Percentiles rank a stretch among this genome's conserved stretches.
These are phyloP conservation scores for Thalassarche chlororhynchos DNA, from an alignment of 2,113 vertebrate genomes.

Conservation along the genomic window DNA sequence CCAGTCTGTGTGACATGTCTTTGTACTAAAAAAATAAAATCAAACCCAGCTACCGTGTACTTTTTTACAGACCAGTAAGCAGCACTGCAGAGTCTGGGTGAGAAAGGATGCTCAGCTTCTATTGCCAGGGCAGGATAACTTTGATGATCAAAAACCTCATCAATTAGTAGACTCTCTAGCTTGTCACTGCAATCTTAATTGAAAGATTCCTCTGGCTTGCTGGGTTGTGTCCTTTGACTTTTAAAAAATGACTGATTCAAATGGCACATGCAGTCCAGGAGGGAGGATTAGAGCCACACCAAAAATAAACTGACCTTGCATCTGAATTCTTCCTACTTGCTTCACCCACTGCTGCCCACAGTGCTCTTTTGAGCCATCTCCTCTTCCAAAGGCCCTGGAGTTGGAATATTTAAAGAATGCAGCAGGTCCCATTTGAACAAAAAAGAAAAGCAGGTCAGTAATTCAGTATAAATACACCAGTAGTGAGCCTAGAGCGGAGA, in stretches of 20 bases:
- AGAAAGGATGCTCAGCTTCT: neutral
- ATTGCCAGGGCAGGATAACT: neutral
- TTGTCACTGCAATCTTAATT: neutral
- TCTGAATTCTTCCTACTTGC: neutral
- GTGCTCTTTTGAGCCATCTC: neutral
- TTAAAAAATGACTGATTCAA: neutral
- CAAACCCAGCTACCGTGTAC: conserved; percentile 42
- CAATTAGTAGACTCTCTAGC: neutral
- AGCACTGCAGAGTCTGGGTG: neutral
- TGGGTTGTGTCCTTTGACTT: neutral
- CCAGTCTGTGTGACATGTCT: conserved; percentile 42
- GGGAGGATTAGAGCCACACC: neutral
- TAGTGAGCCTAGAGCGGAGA: neutral
- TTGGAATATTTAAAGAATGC: neutral
- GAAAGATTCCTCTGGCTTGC: conserved; percentile 4
- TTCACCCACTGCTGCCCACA: neutral
- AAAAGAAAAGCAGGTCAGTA: neutral
- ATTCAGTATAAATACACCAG: neutral
- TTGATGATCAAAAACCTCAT: neutral
- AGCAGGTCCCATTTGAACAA: neutral
- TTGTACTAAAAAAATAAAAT: conserved; percentile 57
- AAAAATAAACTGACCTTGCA: neutral
- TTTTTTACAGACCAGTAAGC: neutral
- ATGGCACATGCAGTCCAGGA: neutral
- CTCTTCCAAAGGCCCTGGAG: neutral